A percentile compares a stretch with the other conserved stretches of the same genome.
Conservation (phyloP, 1,140 invertebrate genomes). For the Cephus cinctus region DNA sequence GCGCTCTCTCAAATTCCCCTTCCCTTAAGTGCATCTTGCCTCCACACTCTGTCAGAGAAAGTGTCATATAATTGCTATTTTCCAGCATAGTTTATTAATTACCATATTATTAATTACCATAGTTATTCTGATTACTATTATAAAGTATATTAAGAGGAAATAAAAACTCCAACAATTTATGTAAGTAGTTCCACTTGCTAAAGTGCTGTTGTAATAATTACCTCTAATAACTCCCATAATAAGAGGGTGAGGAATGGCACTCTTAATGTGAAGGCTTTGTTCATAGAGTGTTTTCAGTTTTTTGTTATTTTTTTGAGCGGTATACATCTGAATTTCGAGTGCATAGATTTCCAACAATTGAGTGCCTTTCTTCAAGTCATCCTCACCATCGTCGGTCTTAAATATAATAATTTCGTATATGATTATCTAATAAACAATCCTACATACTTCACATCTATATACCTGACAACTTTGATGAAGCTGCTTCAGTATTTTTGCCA, state of each 20-base stretch:
- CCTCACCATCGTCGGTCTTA: slow-evolving; percentile 97
- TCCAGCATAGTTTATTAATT: no score
- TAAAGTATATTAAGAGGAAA: no score
- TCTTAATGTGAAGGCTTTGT: slow-evolving; percentile 98
- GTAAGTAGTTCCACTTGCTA: no score
- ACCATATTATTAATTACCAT: no score
- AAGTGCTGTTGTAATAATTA: slow-evolving; percentile 43
- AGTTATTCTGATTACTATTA: no score
- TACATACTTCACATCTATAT: slow-evolving; percentile 17
- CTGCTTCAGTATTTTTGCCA: slow-evolving; percentile 97
- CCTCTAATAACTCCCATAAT: slow-evolving; percentile 99
- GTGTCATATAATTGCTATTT: no score
- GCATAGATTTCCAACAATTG: slow-evolving; percentile 99
- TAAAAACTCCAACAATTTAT: no score
- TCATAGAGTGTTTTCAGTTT: slow-evolving; percentile 98
- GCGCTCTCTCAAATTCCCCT: slow-evolving; percentile 98
- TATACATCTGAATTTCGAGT: slow-evolving; percentile 99
- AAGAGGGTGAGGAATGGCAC: slow-evolving; percentile 98
- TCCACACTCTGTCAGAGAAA: slow-evolving; percentile 82
- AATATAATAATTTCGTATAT: slow-evolving; percentile 26
- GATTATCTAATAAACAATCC: neutral
- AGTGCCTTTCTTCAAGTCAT: slow-evolving; percentile 98
- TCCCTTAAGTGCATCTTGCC: slow-evolving; percentile 99
- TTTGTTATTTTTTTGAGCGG: slow-evolving; percentile 99
- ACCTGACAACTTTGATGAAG: slow-evolving; percentile 96